phyloP scores from a whole-genome alignment of 35 echinoderm and acorn worm species.

The Patiria miniata region DNA sequence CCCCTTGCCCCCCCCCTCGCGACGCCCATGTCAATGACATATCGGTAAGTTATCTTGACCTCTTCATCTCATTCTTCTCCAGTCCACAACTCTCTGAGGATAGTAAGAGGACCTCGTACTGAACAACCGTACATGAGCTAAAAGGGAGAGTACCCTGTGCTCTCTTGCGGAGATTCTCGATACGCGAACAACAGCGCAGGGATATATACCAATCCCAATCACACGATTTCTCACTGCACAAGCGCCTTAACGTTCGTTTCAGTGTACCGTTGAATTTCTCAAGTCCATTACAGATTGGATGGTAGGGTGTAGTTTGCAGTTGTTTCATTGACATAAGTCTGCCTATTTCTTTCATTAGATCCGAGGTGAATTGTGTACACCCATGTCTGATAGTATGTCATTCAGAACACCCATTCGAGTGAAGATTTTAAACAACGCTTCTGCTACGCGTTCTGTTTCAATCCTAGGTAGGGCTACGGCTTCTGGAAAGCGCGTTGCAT shows the following conservation, averaged over 20 bases:
- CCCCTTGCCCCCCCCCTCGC: no score
- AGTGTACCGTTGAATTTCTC: slow-evolving; percentile 9
- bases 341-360: no score
- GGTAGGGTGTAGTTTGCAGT: no score
- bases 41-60: slow-evolving; percentile 61
- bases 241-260: background rate
- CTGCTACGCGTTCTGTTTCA: no score
- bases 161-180: slow-evolving; percentile 65
- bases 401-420: no score
- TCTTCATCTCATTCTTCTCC: slow-evolving; percentile 24
- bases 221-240: slow-evolving; percentile 46
- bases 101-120: slow-evolving; percentile 61
- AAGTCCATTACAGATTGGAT: background rate
- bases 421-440: no score
- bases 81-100: slow-evolving; percentile 62
- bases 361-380: no score
- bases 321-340: no score
- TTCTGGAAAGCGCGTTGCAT: no score
- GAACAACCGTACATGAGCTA: slow-evolving; percentile 57
- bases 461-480: no score
- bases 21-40: slow-evolving; percentile 73
- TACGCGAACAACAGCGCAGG: slow-evolving; percentile 67
- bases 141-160: slow-evolving; percentile 51
- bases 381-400: no score
- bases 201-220: slow-evolving; percentile 76